Base-by-base conservation (phyloP, 2,113 vertebrate genomes). In the Sebastes schlegelii region DNA sequence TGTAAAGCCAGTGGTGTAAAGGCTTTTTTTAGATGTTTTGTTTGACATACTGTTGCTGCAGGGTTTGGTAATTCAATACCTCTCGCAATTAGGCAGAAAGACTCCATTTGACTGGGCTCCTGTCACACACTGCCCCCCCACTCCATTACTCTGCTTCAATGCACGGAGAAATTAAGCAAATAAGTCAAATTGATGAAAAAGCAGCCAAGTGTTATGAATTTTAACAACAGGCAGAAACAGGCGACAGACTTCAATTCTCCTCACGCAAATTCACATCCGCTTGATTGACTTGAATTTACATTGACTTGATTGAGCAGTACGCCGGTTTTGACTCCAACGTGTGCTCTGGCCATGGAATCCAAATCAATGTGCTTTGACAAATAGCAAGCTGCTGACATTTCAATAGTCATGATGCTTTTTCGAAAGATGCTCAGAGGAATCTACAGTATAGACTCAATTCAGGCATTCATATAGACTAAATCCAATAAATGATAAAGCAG, bases 291-390 rank as follows among this genome's bases (percentile, higher is more conserved):
- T 74, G 23, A 76, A 82, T 82, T 68, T 69, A 54, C 61, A 82
- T 69, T 3, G 17, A 63, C 70, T 68, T 66, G 77, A 87, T 69
- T 74, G 88, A 82, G 75, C 57, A 48, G 70, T 62, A 14, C 1
- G 4, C 43, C 1, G 45, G 57, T 80, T 85, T 71, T 54, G 69
- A 76, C 46, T 72, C 48, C 63, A 71, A 81, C 75, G 55, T 70
- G 72, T 64, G 16, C 79, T 67, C 34, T 11, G 11, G 74, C 78
- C 80, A 68, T 69, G 34, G 71, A 79, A 74, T 58, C 70, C 82
- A 76, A 74, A 86, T 82, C 46, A 42, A 77, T 85, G 79, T 79
- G 84, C 72, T 11, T 48, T 85, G 82, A 83, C 63, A 87, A 85
- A 87, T 81, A 78, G 65, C 8, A 14, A 71, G 40, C 61, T 51